Percentiles rank a stretch among this genome's conserved stretches.
Evolutionary conservation across 2,888 invertebrate species (phyloP).

Genomic region (Boloria euphrosyne): DNA sequence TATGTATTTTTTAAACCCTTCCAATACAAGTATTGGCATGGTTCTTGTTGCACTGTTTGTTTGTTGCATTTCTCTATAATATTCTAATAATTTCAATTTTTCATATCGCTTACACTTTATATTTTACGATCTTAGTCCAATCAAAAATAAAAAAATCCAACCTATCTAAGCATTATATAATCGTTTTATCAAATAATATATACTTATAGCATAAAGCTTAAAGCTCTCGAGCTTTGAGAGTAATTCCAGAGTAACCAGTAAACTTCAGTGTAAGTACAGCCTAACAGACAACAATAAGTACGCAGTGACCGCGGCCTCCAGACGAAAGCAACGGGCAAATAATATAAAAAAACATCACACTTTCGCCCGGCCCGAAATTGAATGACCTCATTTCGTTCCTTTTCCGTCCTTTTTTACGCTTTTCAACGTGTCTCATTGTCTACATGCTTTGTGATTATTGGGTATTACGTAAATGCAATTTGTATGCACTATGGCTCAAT

Average conservation of each 20-base stretch:
- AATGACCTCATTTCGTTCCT: constrained; percentile 62
- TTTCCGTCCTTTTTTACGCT: constrained; percentile 25
- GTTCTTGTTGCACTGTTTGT: too few species aligned
- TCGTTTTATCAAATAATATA: too few species aligned
- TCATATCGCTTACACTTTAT: too few species aligned
- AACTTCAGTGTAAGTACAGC: constrained; percentile 32
- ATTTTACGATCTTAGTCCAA: too few species aligned
- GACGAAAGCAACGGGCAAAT: constrained; percentile 63
- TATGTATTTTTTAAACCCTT: too few species aligned
- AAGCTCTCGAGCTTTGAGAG: background rate
- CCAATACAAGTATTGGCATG: too few species aligned
- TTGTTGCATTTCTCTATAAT: too few species aligned
- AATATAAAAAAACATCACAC: constrained; percentile 49
- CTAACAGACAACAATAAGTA: constrained; percentile 50
- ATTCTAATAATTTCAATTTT: too few species aligned
- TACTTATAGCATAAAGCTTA: background rate
- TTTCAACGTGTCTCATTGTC: constrained; percentile 22
- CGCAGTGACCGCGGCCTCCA: constrained; percentile 59
- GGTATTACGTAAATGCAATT: background rate
- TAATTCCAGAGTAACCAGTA: background rate
- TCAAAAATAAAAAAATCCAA: too few species aligned
- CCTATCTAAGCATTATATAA: too few species aligned
- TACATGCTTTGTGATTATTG: constrained; percentile 10
- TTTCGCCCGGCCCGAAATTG: constrained; percentile 58
- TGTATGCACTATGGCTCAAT: background rate